These are phyloP conservation scores for Tragopan temminckii DNA, from an alignment of 2,797 vertebrate species.

Conservation along the genomic window DNA sequence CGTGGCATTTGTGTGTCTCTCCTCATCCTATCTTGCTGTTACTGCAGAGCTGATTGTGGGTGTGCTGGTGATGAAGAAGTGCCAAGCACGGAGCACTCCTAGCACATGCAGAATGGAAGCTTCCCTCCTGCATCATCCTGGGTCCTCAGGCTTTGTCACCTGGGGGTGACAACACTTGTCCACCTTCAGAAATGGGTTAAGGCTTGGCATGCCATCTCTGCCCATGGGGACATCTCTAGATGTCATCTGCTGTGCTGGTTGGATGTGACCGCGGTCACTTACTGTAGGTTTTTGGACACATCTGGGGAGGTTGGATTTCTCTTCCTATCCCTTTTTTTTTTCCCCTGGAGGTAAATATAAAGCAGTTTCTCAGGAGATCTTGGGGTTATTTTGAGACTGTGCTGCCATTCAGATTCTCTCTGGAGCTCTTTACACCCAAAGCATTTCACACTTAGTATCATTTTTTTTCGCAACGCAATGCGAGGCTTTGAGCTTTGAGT, in stretches of 20 bases:
- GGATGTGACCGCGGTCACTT: accelerated
- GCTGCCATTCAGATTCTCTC: not conserved
- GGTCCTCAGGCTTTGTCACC: not conserved
- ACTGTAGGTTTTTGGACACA: not conserved
- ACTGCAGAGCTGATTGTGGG: not conserved
- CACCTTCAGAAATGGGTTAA: too few species aligned
- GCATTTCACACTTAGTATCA: accelerated
- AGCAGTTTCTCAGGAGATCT: not conserved
- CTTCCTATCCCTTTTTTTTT: not conserved
- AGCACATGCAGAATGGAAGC: not conserved
- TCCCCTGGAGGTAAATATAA: not conserved
- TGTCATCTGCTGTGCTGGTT: not conserved
- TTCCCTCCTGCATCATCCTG: accelerated
- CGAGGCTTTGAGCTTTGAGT: not conserved
- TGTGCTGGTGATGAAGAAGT: not conserved
- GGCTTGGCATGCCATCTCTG: too few species aligned
- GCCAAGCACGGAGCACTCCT: not conserved
- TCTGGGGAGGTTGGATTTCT: not conserved
- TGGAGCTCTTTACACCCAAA: not conserved
- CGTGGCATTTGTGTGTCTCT: not conserved
- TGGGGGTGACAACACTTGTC: not conserved
- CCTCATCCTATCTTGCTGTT: not conserved
- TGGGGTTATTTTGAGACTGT: not conserved
- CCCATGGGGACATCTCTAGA: not conserved
- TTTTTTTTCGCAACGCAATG: accelerated